Base-by-base conservation (phyloP, 2,113 vertebrate genomes). In the Gymnogyps californianus region DNA sequence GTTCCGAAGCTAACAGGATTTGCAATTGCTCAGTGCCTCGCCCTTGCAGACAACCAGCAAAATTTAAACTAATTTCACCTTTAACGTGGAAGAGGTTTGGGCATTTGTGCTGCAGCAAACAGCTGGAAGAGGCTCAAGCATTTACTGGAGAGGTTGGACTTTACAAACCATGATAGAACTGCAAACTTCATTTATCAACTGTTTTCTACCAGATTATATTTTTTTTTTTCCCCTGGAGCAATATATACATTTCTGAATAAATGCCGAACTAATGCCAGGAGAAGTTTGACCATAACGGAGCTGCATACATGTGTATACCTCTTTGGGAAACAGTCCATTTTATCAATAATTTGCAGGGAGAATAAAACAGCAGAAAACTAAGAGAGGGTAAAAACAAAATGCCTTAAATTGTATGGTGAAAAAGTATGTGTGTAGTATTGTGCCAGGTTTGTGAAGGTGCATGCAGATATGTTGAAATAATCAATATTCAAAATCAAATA, bases 331-430 rank as follows among this genome's bases (percentile, higher is more conserved):
- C 17, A 16, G 14, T 46, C 38, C 7, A 31, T 83, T 90, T 72
- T 62, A 55, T 71, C 38, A 40, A 57, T 32, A 75, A 66, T 64
- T 90, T 95, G 15, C 55, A 81, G 31, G 61, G 47, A 89, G 31
- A 83, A 66, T 42, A 38, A 81, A 87, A 40, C 34, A 79, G 44
- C 10, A 49, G 87, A 78, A 69, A 93, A 18, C 22, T 20, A 31
- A 78, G 59, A 83, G 46, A 91, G 69, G 47, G 47, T 91, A 81
- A 89, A 96, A 97, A 89, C 76, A 93, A 97, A 96, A 96, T 94
- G 94, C 96, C 96, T 96, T 97, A 97, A 95, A 95, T 3, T 71
- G 24, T 87, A n/a, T 18, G 66, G 34, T 91, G 54, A 79, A 91
- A 71, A 89, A 67, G 34, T 65, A 18, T 17, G 40, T 51, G 44